Evolutionary conservation across 2,888 invertebrate genomes (phyloP).

Genomic region (Ochlodes sylvanus): DNA sequence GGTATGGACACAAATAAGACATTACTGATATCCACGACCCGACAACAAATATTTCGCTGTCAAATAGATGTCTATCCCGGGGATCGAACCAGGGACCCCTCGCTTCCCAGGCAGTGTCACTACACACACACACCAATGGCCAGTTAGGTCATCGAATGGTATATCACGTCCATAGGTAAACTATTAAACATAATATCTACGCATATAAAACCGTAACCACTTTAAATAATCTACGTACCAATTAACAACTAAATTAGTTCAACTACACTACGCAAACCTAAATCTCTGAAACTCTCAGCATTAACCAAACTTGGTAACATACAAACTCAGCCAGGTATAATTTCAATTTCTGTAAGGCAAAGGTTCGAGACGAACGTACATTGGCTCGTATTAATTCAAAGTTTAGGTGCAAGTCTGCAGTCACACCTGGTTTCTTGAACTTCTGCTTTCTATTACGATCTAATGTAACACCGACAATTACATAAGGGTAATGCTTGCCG

Average conservation of each 20-base stretch:
- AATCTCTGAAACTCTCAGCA: constrained; percentile 28
- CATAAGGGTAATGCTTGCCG: constrained; percentile 3
- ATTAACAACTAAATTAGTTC: constrained; percentile 9
- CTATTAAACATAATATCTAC: not conserved
- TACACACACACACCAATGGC: too few species aligned
- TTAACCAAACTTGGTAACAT: constrained; percentile 28
- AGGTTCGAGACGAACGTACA: constrained; percentile 27
- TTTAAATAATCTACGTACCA: not conserved
- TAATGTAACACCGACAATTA: constrained; percentile 16
- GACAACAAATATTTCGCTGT: too few species aligned
- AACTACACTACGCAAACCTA: constrained; percentile 26
- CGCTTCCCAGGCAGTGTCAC: too few species aligned
- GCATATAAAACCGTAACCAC: not conserved
- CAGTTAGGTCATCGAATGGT: too few species aligned
- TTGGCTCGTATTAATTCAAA: constrained; percentile 36
- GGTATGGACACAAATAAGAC: too few species aligned
- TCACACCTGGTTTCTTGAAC: constrained; percentile 48
- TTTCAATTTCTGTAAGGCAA: constrained; percentile 36
- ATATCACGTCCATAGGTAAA: not conserved
- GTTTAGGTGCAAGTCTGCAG: constrained; percentile 34
- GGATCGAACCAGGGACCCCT: too few species aligned
- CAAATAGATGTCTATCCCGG: too few species aligned
- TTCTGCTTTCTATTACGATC: constrained; percentile 46
- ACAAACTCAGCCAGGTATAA: constrained; percentile 35
- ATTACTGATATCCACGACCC: too few species aligned